phyloP scores from a whole-genome alignment of 2,797 vertebrate genomes.

The Sternotherus odoratus region DNA sequence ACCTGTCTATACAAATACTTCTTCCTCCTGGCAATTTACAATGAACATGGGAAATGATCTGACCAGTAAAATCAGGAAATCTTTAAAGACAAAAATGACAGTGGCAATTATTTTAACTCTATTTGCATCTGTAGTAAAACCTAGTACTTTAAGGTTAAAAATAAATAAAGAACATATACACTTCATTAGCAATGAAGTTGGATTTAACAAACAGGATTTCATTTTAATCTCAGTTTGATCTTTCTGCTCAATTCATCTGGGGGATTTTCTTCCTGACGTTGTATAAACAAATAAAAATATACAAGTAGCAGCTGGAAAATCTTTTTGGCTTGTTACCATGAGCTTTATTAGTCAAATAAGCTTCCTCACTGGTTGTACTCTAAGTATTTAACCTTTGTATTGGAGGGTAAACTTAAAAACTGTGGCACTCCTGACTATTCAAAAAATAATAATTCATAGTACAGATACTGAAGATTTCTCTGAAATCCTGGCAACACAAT shows the following conservation, averaged over 20 bases:
- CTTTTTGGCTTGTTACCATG: neutral
- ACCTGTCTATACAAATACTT: conserved; percentile 14
- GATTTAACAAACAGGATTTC: conserved; percentile 17
- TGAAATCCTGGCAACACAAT: neutral
- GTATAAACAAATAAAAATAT: conserved; percentile 24
- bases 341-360: conserved; percentile 4
- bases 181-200: conserved; percentile 24
- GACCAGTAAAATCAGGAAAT: conserved; percentile 3
- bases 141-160: conserved; percentile 23
- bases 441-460: neutral
- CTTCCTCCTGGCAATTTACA: conserved; percentile 47
- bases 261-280: conserved; percentile 13
- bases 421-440: neutral
- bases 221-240: conserved; percentile 21
- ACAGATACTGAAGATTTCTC: neutral
- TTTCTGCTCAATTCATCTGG: neutral
- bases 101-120: conserved; percentile 30
- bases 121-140: conserved; percentile 40
- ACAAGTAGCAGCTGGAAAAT: conserved; percentile 23
- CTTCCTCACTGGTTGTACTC: neutral
- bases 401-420: neutral
- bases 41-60: conserved; percentile 28
- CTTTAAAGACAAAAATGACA: neutral
- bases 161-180: neutral
- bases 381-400: neutral